Evolutionary conservation across 2,113 vertebrate species (phyloP), one percentile per base, ranked within the genome.

Genomic region (Lanius collurio): DNA sequence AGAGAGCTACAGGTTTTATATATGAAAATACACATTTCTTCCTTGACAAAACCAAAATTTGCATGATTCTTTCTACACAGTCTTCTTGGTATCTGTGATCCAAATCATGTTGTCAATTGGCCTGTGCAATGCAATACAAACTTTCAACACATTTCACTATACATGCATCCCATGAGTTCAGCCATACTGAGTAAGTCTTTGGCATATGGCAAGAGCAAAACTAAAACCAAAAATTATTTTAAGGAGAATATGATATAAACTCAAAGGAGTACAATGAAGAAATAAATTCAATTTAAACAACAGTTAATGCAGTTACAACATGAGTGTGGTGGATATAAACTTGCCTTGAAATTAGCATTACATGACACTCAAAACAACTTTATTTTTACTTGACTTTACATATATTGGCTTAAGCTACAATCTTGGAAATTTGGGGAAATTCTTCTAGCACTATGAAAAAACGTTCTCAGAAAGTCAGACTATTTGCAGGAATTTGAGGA

Each of bases 401-500:
- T 77, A 75, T 12, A 37, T n/a, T 56, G 42, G 9, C 27, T 55
- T 3, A 0, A 18, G 5, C 26, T 68, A 23, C 3, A 33, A 15
- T 22, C 26, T 35, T 64, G 42, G 6, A 49, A 70, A 79, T 94
- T 16, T 46, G 6, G 39, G 8, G 6, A 57, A 74, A 44, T 80
- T 83, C 10, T 91, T 57, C 31, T 47, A 49, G 3, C 6, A 49
- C 2, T 59, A 11, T 30, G n/a, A 55, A 59, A 59, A 67, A 75
- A 42, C 0, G 0, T 37, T 75, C 11, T 35, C 16, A 20, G 10
- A 44, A 87, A 64, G 7, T 85, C 21, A 57, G 35, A 77, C 28
- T 50, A 35, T 71, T 70, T 59, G 11, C 28, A 86, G 70, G 39
- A 83, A 70, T 67, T 73, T 2, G 0, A n/a, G 23, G 39, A 90